phyloP scores from a whole-genome alignment of 2,888 invertebrate species.

The Melinaea marsaeus region DNA sequence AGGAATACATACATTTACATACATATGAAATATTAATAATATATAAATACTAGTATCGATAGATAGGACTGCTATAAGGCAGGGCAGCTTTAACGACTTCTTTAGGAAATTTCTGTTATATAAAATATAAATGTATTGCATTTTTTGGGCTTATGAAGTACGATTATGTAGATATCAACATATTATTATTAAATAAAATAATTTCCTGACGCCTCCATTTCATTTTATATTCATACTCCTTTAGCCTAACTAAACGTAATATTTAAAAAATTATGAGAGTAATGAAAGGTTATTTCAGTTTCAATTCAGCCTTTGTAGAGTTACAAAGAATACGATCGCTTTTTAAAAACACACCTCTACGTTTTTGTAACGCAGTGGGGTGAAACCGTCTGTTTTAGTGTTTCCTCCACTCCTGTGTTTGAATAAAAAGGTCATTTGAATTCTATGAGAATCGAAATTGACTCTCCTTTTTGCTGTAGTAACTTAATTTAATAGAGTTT shows the following conservation, averaged over 20 bases:
- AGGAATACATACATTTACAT: not conserved
- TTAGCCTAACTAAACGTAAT: conserved; percentile 21
- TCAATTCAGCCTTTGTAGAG: conserved; percentile 34
- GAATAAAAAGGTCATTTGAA: conserved; percentile 77
- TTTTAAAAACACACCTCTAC: conserved; percentile 48
- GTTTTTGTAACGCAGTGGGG: conserved; percentile 52
- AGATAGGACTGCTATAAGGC: conserved; percentile 45
- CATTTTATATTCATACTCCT: conserved; percentile 23
- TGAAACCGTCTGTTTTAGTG: conserved; percentile 64
- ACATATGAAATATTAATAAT: conserved; percentile 10
- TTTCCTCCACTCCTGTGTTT: conserved; percentile 62
- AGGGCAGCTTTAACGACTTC: conserved; percentile 47
- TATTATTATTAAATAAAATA: conserved; percentile 55
- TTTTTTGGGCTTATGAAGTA: conserved; percentile 46
- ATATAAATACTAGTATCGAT: conserved; percentile 30
- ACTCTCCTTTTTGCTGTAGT: conserved; percentile 70
- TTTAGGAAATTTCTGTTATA: conserved; percentile 25
- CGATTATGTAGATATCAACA: conserved; percentile 46
- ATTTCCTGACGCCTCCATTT: conserved; percentile 32
- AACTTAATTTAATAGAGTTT: conserved; percentile 75
- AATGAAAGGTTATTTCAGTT: conserved; percentile 32
- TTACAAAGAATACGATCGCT: conserved; percentile 41
- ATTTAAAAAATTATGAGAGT: conserved; percentile 25
- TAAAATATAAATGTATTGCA: conserved; percentile 25
- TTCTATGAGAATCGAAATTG: conserved; percentile 75